Base-by-base conservation (phyloP, 2,797 vertebrate species). In the Syncerus caffer region DNA sequence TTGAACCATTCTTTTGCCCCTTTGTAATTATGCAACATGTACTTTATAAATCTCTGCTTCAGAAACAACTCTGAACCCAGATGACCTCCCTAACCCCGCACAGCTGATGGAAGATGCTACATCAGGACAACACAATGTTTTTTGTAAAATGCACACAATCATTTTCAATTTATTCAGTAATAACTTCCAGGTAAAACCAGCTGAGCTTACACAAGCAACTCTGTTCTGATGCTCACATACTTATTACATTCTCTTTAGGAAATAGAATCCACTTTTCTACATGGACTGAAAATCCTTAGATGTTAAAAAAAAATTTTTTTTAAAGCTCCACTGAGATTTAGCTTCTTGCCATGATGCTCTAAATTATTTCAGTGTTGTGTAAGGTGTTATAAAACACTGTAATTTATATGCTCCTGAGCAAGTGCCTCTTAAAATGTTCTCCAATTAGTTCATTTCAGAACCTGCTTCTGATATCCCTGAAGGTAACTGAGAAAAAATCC, bases 391-490 rank as follows among this genome's bases (percentile, higher is more conserved):
- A 97, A 96, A 97, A 92, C 34, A 57, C 57, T 92, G 13, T 76
- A 45, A 92, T 97, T 97, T 93, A 93, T 91, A 89, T 82, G 88
- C 82, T 89, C 19, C 79, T 95, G 45, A 96, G 71, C 17, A 89
- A 92, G 85, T 64, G 25, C 57, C 47, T 96, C 89, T 89, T 71
- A 42, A 89, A 96, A 53, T 62, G 51, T 88, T 96, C 38, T 12
- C 82, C 97, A 97, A 89, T 98, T 97, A 98, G 92, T 91, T 96
- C 76, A 55, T 95, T 97, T 97, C 85, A 95, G 80, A 98, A 64
- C 45, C 42, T 34, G 25, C 34, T 94, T 89, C 60, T 92, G n/a
- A 95, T 96, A 95, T 92, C 92, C 91, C 93, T 80, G 14, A 90
- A 98, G 87, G 45, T 90, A 71, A 89, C 7, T 53, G 7, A 94